Evolutionary conservation across 2,797 vertebrate species (phyloP).

Genomic region (Oceanodroma leucorhoa): DNA sequence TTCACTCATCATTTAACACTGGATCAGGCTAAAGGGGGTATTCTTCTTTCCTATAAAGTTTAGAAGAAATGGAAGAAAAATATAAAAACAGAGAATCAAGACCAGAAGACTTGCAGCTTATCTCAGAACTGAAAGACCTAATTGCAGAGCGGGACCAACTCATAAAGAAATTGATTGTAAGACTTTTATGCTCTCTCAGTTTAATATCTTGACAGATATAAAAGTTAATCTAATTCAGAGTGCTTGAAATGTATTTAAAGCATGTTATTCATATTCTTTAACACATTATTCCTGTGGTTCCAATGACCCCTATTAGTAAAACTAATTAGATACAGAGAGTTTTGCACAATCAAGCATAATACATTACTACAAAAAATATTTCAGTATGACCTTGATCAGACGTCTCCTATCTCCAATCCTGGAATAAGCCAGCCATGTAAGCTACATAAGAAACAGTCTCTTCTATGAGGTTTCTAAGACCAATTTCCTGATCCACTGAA

Average conservation of each 20-base stretch:
- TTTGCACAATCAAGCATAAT: not conserved
- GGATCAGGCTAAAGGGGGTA: constrained; percentile 60
- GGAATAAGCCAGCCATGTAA: not conserved
- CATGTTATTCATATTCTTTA: not conserved
- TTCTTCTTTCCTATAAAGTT: constrained; percentile 81
- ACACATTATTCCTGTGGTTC: not conserved
- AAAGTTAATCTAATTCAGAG: not conserved
- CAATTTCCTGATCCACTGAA: not conserved
- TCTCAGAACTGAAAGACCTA: constrained; percentile 95
- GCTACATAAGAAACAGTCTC: not conserved
- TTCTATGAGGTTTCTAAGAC: not conserved
- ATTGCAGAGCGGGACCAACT: constrained; percentile 93
- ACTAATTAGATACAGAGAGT: not conserved
- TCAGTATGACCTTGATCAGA: not conserved
- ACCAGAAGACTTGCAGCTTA: constrained; percentile 92
- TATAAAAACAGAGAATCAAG: constrained; percentile 95
- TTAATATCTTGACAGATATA: not conserved
- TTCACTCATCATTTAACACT: not conserved
- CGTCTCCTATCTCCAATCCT: not conserved
- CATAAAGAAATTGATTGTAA: constrained; percentile 98
- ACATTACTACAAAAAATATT: not conserved
- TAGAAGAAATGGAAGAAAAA: constrained; percentile 97
- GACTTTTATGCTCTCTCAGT: constrained; percentile 63
- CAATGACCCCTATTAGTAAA: not conserved
- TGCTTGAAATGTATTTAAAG: not conserved